Conservation (phyloP, 2,797 vertebrate species). For the Melanotaenia trifasciata region DNA sequence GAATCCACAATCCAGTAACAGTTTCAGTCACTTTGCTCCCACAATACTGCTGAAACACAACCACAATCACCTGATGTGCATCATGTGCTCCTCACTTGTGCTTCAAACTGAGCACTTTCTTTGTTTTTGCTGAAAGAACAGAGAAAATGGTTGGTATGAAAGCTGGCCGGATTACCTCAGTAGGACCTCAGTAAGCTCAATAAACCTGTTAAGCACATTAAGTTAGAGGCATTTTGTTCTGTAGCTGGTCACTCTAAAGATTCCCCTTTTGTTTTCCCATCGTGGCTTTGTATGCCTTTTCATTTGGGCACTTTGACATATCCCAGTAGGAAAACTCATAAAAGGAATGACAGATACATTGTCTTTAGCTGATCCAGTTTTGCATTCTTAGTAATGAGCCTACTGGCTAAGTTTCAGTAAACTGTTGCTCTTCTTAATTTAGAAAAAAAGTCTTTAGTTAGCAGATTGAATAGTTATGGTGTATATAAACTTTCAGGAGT, state of each 20-base stretch:
- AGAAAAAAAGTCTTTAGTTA: too few relatives aligned
- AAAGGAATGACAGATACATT: not conserved
- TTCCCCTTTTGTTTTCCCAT: constrained; percentile 8
- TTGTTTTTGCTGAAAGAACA: constrained; percentile 66
- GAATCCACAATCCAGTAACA: constrained; percentile 24
- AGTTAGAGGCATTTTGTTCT: constrained; percentile 11
- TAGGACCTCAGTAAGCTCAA: constrained; percentile 40
- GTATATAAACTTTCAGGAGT: not conserved
- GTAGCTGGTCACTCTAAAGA: constrained; percentile 13
- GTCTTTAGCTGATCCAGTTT: too few relatives aligned
- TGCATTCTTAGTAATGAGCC: too few relatives aligned
- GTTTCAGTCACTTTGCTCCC: constrained; percentile 28
- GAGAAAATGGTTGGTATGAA: constrained; percentile 49
- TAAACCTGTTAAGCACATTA: constrained; percentile 56
- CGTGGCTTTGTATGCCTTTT: not conserved
- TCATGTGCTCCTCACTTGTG: constrained; percentile 64
- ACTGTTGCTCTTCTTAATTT: not conserved
- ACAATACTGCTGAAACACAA: constrained; percentile 53
- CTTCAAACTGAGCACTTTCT: constrained; percentile 62
- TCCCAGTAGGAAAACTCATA: not conserved
- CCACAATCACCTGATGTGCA: constrained; percentile 60
- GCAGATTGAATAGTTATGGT: too few relatives aligned
- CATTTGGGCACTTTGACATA: not conserved
- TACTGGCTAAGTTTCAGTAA: too few relatives aligned
- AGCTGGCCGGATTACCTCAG: constrained; percentile 55